Evolutionary conservation across 2,113 vertebrate species (phyloP), one percentile per base, ranked within the genome.

Genomic region (Oriolus oriolus): DNA sequence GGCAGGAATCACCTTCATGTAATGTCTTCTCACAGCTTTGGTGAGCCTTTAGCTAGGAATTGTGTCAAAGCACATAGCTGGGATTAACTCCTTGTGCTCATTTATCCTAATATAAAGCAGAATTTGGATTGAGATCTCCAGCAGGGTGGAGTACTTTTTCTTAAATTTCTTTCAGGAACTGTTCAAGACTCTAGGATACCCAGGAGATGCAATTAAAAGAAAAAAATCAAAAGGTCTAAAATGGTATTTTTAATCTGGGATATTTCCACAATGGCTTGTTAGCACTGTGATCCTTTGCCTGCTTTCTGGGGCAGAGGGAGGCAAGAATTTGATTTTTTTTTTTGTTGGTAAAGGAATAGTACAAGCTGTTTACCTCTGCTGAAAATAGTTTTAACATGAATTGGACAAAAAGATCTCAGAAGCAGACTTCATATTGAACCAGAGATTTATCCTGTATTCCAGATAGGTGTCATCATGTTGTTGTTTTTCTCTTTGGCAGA

Each of bases 1-100:
- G 85, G 28, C 71, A 87, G n/a, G 83, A 88, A 93, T 93, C 71
- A 94, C 81, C 81, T 89, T 79, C 65, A 45, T 92, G 92, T 96
- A 90, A 81, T 39, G 50, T 90, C 79, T 88, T 77, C 82, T 93
- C 63, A 63, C 54, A 87, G 66, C 23, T 39, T 75, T 64, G 89
- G 45, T 54, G 61, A 74, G 50, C 13, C 30, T 87, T 89, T n/a
- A 95, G 49, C 61, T 27, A 33, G 60, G 56, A 81, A 61, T 5
- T 92, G 16, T 78, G 85, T 78, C 26, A 35, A 88, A 86, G 47
- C 41, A 22, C 45, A n/a, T 57, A 89, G 52, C 79, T 88, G 56
- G 60, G 83, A 94, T 92, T 95, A 96, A 84, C 79, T 91, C 83
- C 37, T 92, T 66, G 41, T 74, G 49, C 26, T 78, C 79, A 56